phyloP scores from a whole-genome alignment of 1,140 invertebrate species.

The Pristionchus pacificus region DNA sequence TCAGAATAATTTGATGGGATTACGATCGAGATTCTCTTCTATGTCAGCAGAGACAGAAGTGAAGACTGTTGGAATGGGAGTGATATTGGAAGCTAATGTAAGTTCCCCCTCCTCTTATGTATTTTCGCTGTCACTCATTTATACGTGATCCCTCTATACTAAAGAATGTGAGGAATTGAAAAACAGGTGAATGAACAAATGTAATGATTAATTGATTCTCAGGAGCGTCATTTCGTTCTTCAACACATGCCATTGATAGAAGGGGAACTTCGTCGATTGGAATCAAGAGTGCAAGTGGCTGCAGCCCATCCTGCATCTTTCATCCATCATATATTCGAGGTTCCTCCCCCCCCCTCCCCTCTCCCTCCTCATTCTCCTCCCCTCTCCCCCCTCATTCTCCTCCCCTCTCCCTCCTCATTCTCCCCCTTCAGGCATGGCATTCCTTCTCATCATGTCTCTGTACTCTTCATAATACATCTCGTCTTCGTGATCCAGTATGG shows the following conservation, averaged over 20 bases:
- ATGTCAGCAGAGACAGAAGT: not conserved
- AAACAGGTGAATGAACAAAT: not conserved
- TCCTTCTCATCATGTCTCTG: constrained; percentile 9
- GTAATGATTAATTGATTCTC: too few species aligned
- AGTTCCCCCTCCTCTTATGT: constrained; percentile 15
- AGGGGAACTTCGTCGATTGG: constrained; percentile 14
- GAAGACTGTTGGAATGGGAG: constrained; percentile 14
- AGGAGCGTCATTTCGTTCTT: not conserved
- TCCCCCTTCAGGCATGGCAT: constrained; percentile 15
- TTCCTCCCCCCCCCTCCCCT: too few species aligned
- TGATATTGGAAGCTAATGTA: constrained; percentile 9
- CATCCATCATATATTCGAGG: constrained; percentile 19
- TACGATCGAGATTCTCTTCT: not conserved
- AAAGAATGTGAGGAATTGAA: not conserved
- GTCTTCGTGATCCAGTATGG: constrained; percentile 24
- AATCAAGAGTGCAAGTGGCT: constrained; percentile 5
- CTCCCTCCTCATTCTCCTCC: not conserved
- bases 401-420: not conserved
- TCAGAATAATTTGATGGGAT: not conserved
- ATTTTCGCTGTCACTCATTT: too few species aligned
- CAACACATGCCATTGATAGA: constrained; percentile 30
- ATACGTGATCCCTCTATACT: not conserved
- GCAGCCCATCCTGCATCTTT: constrained; percentile 8
- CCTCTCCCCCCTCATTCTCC: not conserved
- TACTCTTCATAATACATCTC: constrained; percentile 18